Percentiles rank a stretch among this genome's conserved stretches.
phyloP scores from a whole-genome alignment of 2,797 vertebrate species.

The Liparis tanakae region DNA sequence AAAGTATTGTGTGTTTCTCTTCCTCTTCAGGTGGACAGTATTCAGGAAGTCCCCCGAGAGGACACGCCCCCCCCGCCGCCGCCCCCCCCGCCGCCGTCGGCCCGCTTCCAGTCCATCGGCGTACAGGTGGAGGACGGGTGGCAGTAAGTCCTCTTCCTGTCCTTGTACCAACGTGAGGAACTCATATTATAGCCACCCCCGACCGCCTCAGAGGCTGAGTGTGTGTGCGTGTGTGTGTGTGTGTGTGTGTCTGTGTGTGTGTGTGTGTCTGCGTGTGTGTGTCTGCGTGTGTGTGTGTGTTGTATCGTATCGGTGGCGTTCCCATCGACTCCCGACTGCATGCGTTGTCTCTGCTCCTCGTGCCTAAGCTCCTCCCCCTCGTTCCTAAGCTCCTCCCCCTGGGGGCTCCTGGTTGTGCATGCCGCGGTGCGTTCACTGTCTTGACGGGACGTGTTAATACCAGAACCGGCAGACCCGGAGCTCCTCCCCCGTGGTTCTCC shows the following conservation, averaged over 20 bases:
- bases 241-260: no score
- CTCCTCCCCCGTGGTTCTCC: not conserved
- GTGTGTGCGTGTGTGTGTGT: conserved; percentile 37
- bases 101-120: conserved; percentile 98
- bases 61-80: conserved; percentile 91
- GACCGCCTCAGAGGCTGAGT: conserved; percentile 52
- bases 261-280: no score
- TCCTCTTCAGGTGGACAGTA: conserved; percentile 92
- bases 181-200: conserved; percentile 74
- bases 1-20: not conserved
- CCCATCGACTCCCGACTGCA: conserved; percentile 8
- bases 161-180: conserved; percentile 78
- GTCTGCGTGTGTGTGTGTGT: no score
- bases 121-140: conserved; percentile 99
- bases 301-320: conserved; percentile 14
- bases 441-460: conserved; percentile 4
- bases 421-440: conserved; percentile 17
- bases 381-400: no score
- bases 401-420: not conserved
- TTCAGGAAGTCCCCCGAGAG: conserved; percentile 94
- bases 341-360: no score
- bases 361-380: no score
- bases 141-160: conserved; percentile 92
- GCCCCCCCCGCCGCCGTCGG: conserved; percentile 87
- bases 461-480: conserved; percentile 9